These are phyloP conservation scores for Parauchenoglanis punctatus DNA, from an alignment of 2,797 vertebrate species.

Conservation along the genomic window DNA sequence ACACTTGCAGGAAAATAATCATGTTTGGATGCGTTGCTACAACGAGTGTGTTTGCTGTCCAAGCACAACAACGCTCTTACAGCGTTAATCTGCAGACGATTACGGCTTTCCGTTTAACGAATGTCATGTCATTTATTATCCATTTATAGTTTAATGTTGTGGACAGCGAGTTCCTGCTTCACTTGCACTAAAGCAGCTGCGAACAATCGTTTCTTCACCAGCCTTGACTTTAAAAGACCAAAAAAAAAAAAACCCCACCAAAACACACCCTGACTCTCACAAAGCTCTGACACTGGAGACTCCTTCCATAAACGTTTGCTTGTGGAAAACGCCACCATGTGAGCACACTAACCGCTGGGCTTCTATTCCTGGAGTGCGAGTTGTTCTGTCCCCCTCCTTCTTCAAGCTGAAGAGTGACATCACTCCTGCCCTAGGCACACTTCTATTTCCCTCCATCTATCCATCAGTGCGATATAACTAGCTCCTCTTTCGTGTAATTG, in stretches of 20 bases:
- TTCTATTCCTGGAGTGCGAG: background rate
- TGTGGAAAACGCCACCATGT: background rate
- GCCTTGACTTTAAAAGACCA: background rate
- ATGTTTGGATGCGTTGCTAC: too few relatives aligned
- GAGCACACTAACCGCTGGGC: background rate
- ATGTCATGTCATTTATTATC: too few relatives aligned
- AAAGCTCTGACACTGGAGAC: background rate
- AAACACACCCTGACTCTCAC: background rate
- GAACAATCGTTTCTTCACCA: background rate
- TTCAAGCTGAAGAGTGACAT: constrained; percentile 62
- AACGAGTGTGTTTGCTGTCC: too few relatives aligned
- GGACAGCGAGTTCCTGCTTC: background rate
- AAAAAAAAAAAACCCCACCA: too few relatives aligned
- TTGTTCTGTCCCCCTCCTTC: constrained; percentile 43
- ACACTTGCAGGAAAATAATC: too few relatives aligned
- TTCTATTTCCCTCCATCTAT: constrained; percentile 23
- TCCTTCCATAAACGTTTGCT: background rate
- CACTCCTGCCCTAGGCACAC: constrained; percentile 40
- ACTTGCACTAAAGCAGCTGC: background rate
- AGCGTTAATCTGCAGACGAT: background rate
- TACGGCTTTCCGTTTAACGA: too few relatives aligned
- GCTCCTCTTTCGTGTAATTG: constrained; percentile 65
- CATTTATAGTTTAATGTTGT: background rate
- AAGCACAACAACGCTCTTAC: background rate
- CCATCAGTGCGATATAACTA: constrained; percentile 5